Base-by-base conservation (phyloP, 2,113 vertebrate species). In the Anolis carolinensis region DNA sequence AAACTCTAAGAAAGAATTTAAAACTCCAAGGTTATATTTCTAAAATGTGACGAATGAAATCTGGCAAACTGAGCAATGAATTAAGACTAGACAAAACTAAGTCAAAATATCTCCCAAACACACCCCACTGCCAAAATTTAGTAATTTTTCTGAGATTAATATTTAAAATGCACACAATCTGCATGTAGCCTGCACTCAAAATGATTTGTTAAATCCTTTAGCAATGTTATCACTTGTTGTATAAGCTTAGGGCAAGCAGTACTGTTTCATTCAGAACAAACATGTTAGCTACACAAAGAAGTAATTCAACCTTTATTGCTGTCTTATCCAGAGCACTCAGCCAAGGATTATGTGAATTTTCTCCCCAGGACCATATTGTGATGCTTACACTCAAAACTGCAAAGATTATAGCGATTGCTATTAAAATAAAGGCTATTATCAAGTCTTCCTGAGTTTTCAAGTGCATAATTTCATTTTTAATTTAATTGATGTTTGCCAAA, bases 21-120 rank as follows among this genome's bases (percentile, higher is more conserved):
- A 78, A 68, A 32, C 14, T 74, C 72, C 4, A 50, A 84, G 59
- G 50, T 21, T 88, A 77, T 74, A 74, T 74, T 81, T 67, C 39
- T 79, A 65, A 74, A 81, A 65, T 75, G 14, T 81, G 21, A 86
- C 81, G 34, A 65, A 62, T 65, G 67, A 65, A 73, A 32, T 65
- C 70, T 86, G 85, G 85, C 78, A 81, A 30, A 0, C 1, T 52
- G 21, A 23, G 4, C 20, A 27, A 85, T 83, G 86, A 39, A 0
- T 63, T 81, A 62, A 62, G 67, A 86, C 67, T 79, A 86, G 84
- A 85, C 76, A 62, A 79, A 86, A 79, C 52, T n/a, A 72, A 71
- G 34, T 72, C 67, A 86, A 79, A 44, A 86, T 72, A 81, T 52
- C 11, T 70, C 32, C 71, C 86, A 89, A 48, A 25, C 1, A 71